A percentile compares a stretch with the other conserved stretches of the same genome.
Evolutionary conservation across 2,888 invertebrate species (phyloP).

Genomic region (Smittia sp.): DNA sequence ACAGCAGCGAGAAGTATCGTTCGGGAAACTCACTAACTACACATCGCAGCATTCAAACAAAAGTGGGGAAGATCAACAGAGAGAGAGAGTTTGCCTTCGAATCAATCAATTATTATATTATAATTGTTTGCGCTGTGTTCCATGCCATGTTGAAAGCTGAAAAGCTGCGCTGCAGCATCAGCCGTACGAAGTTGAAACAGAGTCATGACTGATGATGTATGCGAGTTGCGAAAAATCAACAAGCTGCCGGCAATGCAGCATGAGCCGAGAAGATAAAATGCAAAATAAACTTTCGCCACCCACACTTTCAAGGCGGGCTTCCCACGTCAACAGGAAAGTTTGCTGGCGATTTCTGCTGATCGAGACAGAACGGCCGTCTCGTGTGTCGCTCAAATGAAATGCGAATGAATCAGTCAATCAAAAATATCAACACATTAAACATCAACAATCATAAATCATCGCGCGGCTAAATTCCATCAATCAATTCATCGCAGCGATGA

Average conservation of each 20-base stretch:
- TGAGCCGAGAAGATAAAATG: neutral
- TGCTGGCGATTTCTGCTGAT: neutral
- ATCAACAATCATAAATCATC: slow-evolving; percentile 40
- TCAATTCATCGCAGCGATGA: slow-evolving; percentile 23
- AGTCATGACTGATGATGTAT: slow-evolving; percentile 25
- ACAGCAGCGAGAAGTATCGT: slow-evolving; percentile 1
- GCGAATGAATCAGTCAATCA: slow-evolving; percentile 34
- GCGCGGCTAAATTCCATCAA: slow-evolving; percentile 32
- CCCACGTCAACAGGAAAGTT: neutral
- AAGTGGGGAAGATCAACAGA: neutral
- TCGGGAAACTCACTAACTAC: neutral
- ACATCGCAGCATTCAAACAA: slow-evolving; percentile 36
- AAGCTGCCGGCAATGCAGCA: neutral
- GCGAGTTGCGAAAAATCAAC: slow-evolving; percentile 1
- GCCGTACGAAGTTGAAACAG: neutral
- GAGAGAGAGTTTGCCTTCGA: neutral
- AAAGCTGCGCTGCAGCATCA: neutral
- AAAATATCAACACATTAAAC: slow-evolving; percentile 39
- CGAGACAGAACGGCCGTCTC: neutral
- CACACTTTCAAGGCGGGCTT: neutral
- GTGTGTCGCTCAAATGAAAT: slow-evolving; percentile 19
- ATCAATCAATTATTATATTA: slow-evolving; percentile 20
- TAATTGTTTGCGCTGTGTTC: slow-evolving; percentile 8
- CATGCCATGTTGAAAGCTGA: neutral
- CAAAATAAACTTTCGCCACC: neutral